phyloP scores from a whole-genome alignment of 2,888 invertebrate species.

The Pseudococcus jackbeardsleyi region DNA sequence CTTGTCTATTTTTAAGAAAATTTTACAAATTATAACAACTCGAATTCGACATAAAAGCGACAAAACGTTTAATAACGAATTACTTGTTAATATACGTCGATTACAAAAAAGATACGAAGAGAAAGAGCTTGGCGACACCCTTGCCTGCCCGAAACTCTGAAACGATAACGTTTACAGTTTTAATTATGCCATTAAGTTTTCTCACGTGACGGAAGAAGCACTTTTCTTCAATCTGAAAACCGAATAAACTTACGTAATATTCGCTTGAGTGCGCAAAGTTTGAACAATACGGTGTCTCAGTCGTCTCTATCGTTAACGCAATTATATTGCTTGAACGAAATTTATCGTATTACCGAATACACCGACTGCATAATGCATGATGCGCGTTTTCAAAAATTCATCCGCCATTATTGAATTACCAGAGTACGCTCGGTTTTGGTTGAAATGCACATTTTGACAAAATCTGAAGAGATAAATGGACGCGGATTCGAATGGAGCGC shows the following conservation, averaged over 20 bases:
- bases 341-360: conserved; percentile 48
- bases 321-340: conserved; percentile 47
- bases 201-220: conserved; percentile 38
- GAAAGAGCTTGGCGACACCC: background rate
- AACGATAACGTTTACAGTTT: conserved; percentile 41
- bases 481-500: background rate
- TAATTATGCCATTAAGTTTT: conserved; percentile 52
- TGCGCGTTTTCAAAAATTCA: conserved; percentile 51
- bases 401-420: conserved; percentile 32
- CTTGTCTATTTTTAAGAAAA: too few relatives aligned
- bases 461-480: background rate
- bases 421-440: background rate
- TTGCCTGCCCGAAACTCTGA: background rate
- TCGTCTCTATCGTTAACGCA: conserved; percentile 52
- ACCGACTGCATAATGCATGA: conserved; percentile 44
- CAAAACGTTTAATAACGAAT: conserved; percentile 39
- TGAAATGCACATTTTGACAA: conserved; percentile 21
- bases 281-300: conserved; percentile 51
- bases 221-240: conserved; percentile 45
- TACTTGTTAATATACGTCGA: conserved; percentile 22
- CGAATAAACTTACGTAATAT: conserved; percentile 53
- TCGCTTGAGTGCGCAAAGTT: conserved; percentile 51
- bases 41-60: background rate
- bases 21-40: background rate
- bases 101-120: conserved; percentile 5